Evolutionary conservation across 2,888 invertebrate genomes (phyloP), one percentile per base, ranked within the genome.

Genomic region (Nudaria mundana): DNA sequence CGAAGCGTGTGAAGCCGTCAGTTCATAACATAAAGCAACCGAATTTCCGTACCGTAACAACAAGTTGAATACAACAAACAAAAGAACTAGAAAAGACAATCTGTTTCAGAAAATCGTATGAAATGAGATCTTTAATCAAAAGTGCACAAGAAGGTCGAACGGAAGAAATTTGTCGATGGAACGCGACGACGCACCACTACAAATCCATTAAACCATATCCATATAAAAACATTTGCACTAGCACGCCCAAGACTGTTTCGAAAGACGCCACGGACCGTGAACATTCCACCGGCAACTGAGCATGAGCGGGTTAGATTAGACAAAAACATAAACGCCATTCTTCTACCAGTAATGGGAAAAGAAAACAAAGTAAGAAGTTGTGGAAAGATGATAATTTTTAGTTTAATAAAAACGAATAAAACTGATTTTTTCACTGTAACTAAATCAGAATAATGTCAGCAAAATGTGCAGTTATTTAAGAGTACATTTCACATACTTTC

Each of bases 211-310:
- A 71, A 66, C 61, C 71, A 66, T 68, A 66, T 67, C 69, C 56
- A 72, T 64, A 79, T 66, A 85, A 82, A 84, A 86, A 86, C 85
- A 84, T 88, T 88, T 74, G 87, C 87, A 86, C 82, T 78, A 76
- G 78, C 75, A 76, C 76, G 75, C 66, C 71, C 71, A 73, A 77
- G 73, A 78, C 77, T 84, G 85, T 88, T 88, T 84, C 87, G 85
- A 87, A 87, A 85, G 82, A 76, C 51, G 73, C 84, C 59, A 61
- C 74, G 73, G 79, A 86, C 73, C 88, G 85, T 87, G 74, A 88
- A 88, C 85, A 88, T 88, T 87, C 88, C 85, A 74, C 68, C 69
- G 68, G 66, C 72, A 70, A 71, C 68, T 66, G 76, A 76, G 75
- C 81, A 78, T 76, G 77, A 78, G 75, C 75, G 63, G 69, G 71